Conservation (phyloP, 2,797 vertebrate genomes). For the Alauda arvensis region DNA sequence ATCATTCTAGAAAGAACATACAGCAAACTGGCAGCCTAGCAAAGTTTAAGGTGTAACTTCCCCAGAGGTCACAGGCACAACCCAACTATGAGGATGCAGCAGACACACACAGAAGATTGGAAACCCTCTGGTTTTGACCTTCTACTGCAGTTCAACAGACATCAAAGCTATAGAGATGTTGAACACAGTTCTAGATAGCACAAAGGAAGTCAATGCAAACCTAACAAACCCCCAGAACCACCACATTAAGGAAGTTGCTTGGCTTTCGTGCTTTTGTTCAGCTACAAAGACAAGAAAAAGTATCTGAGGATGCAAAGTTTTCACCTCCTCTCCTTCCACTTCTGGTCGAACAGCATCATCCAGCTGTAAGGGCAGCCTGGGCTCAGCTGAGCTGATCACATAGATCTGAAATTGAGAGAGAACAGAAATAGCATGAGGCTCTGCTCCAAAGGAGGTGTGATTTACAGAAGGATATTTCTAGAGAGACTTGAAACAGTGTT, state of each 20-base stretch:
- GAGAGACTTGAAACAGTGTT: conserved; percentile 56
- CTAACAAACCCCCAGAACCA: background rate
- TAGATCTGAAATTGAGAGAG: conserved; percentile 84
- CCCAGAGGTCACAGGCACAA: background rate
- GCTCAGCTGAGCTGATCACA: conserved; percentile 92
- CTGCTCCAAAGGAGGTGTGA: conserved; percentile 24
- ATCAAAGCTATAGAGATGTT: background rate
- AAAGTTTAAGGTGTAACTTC: background rate
- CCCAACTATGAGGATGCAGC: background rate
- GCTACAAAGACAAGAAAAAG: background rate
- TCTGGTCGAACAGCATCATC: conserved; percentile 95
- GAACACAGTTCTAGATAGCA: background rate
- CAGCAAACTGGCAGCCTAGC: background rate
- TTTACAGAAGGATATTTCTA: conserved; percentile 42
- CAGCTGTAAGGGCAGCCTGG: conserved; percentile 92
- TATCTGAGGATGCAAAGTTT: conserved; percentile 21
- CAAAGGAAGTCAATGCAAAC: background rate
- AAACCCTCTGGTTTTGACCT: background rate
- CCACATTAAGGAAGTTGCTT: background rate
- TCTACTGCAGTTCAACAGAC: background rate
- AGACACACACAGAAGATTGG: background rate
- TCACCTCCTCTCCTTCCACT: conserved; percentile 93
- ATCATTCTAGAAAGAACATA: background rate
- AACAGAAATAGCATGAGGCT: conserved; percentile 46
- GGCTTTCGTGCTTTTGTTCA: background rate